A percentile compares a stretch with the other conserved stretches of the same genome.
Evolutionary conservation across 2,797 vertebrate genomes (phyloP).

Genomic region (Hippocampus kuda): DNA sequence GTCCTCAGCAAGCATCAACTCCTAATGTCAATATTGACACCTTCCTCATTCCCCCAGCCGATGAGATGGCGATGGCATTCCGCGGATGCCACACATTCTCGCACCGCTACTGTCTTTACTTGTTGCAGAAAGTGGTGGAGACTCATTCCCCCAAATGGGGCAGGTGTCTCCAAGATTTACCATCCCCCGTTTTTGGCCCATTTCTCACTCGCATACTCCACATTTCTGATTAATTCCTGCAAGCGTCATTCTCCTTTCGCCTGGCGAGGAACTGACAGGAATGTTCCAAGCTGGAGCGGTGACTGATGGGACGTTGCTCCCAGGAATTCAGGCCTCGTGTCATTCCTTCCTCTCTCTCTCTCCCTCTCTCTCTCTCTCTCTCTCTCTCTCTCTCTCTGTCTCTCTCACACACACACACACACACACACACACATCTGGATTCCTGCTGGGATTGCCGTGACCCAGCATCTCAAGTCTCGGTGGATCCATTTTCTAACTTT

Average conservation of each 20-base stretch:
- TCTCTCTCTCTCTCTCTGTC: too few relatives aligned
- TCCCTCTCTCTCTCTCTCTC: too few relatives aligned
- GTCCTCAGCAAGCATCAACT: background rate
- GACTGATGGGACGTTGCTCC: background rate
- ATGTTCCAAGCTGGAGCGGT: background rate
- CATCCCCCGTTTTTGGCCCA: slow-evolving; percentile 31
- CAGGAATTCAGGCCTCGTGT: background rate
- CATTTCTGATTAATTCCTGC: slow-evolving; percentile 22
- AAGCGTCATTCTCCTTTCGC: background rate
- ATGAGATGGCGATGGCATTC: slow-evolving; percentile 50
- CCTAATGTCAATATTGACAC: slow-evolving; percentile 6
- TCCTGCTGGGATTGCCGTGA: slow-evolving; percentile 25
- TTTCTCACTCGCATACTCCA: slow-evolving; percentile 16
- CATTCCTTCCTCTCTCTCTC: background rate
- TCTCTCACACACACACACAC: too few relatives aligned
- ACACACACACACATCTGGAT: slow-evolving; percentile 39
- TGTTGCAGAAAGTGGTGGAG: slow-evolving; percentile 29
- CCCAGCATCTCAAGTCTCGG: background rate
- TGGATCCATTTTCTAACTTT: slow-evolving; percentile 7
- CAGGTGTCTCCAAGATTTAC: slow-evolving; percentile 25
- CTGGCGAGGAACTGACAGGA: background rate
- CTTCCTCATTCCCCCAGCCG: slow-evolving; percentile 3
- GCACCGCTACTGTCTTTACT: slow-evolving; percentile 46
- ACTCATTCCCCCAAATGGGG: slow-evolving; percentile 15
- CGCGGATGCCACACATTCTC: slow-evolving; percentile 56